These are phyloP conservation scores for Unio delphinus DNA, from an alignment of 2,888 invertebrate species.

Conservation along the genomic window DNA sequence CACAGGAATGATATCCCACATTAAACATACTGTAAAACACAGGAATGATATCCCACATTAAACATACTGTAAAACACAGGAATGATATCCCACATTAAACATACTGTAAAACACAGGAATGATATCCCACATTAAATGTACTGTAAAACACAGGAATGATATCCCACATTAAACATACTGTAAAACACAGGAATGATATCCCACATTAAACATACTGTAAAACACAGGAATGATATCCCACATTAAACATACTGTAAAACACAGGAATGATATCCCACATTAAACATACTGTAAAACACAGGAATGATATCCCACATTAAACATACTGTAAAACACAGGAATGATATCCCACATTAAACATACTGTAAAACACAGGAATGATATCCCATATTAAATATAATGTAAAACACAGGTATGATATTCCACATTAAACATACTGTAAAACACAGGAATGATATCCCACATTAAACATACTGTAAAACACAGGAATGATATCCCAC, in stretches of 20 bases:
- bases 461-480: conserved; percentile 16
- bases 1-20: neutral
- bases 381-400: neutral
- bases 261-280: neutral
- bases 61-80: too few relatives aligned
- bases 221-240: neutral
- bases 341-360: neutral
- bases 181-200: too few relatives aligned
- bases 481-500: neutral
- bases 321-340: neutral
- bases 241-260: conserved; percentile 18
- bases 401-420: too few relatives aligned
- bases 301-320: too few relatives aligned
- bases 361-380: conserved; percentile 14
- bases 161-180: neutral
- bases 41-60: neutral
- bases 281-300: too few relatives aligned
- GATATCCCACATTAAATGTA: neutral
- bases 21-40: conserved; percentile 18
- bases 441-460: neutral
- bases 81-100: too few relatives aligned
- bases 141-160: conserved; percentile 14
- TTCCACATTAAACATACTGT: neutral
- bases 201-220: neutral
- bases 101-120: neutral